Conservation (phyloP, 2,113 vertebrate genomes). For the Peromyscus polionotus region DNA sequence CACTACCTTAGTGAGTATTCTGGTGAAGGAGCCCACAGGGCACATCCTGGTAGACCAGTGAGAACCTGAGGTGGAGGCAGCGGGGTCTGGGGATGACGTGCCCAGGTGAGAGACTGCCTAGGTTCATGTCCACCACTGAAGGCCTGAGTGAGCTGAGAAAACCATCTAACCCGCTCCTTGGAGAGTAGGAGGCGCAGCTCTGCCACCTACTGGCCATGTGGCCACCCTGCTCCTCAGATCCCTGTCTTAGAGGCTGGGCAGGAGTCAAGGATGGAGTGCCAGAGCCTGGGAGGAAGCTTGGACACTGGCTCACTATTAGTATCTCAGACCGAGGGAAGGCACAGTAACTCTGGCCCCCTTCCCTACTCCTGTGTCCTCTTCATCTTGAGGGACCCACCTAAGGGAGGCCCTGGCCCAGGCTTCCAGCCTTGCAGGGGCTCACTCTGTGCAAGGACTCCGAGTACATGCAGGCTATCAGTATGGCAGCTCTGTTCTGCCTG, state of each 20-base stretch:
- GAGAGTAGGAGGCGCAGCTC: background rate
- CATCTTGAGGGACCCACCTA: background rate
- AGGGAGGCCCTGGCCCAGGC: background rate
- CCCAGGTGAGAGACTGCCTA: background rate
- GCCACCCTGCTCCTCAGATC: background rate
- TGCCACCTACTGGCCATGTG: background rate
- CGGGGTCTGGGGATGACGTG: accelerated
- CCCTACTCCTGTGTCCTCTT: background rate
- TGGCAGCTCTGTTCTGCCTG: background rate
- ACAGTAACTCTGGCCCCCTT: background rate
- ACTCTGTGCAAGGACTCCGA: background rate
- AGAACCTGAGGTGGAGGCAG: accelerated
- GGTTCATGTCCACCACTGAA: background rate
- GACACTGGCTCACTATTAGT: background rate
- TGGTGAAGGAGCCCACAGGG: accelerated
- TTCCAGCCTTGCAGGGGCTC: background rate
- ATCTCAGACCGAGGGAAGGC: too few species aligned
- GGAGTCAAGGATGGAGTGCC: accelerated
- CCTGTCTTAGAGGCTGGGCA: accelerated
- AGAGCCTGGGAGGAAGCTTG: accelerated
- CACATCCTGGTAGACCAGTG: accelerated
- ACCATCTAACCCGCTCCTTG: accelerated
- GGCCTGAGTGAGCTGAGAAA: accelerated
- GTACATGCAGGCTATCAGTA: background rate
- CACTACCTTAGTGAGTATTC: accelerated